A percentile compares a stretch with the other conserved stretches of the same genome.
Evolutionary conservation across 2,113 vertebrate species (phyloP).

Genomic region (Sardina pilchardus): DNA sequence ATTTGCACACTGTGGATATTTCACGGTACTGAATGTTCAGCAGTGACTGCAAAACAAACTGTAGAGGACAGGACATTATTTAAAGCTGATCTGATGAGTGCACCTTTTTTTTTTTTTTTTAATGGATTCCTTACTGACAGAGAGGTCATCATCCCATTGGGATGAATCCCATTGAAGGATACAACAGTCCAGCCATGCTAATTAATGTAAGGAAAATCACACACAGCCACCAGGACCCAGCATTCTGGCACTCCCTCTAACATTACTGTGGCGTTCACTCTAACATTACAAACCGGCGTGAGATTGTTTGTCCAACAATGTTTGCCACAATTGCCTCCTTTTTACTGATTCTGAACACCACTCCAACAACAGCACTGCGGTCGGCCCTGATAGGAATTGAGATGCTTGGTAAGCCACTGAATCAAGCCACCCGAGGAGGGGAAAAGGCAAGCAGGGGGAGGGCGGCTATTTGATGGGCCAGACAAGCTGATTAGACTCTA

Average conservation of each 20-base stretch:
- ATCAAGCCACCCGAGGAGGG: not conserved
- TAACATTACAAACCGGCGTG: not conserved
- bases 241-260: not conserved
- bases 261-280: not conserved
- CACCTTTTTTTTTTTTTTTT: not conserved
- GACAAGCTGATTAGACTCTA: not conserved
- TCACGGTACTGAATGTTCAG: not conserved
- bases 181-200: not conserved
- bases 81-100: not conserved
- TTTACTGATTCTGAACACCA: constrained; percentile 9
- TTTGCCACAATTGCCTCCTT: not conserved
- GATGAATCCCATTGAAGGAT: not conserved
- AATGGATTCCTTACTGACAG: not conserved
- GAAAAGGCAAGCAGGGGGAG: not conserved
- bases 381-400: not conserved
- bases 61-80: not conserved
- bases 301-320: constrained; percentile 6
- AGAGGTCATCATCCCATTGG: not conserved
- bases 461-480: not conserved
- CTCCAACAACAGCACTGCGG: not conserved
- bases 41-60: not conserved
- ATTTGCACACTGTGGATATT: not conserved
- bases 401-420: not conserved
- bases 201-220: not conserved
- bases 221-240: not conserved